Evolutionary conservation across 2,797 vertebrate genomes (phyloP).

Genomic region (Sebastes hubbsi): DNA sequence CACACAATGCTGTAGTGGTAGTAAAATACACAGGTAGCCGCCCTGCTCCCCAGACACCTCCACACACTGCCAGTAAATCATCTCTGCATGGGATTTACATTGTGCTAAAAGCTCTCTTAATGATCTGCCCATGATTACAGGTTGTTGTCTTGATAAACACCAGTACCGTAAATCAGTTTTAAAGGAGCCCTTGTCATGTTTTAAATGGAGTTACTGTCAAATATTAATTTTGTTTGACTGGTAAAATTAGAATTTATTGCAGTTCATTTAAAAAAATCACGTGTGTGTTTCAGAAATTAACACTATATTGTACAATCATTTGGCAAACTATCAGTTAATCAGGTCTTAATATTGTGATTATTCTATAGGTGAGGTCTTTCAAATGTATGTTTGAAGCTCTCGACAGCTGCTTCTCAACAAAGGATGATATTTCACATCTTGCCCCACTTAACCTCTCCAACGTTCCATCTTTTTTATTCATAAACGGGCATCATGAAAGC

Average conservation of each 20-base stretch:
- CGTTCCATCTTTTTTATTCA: not conserved
- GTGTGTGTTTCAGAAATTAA: not conserved
- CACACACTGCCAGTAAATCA: constrained; percentile 59
- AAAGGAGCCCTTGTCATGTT: not conserved
- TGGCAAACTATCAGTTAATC: not conserved
- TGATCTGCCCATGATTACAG: constrained; percentile 41
- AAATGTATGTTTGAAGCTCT: not conserved
- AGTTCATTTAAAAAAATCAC: not conserved
- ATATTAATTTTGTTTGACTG: not conserved
- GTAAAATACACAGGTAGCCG: constrained; percentile 55
- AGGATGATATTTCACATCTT: not conserved
- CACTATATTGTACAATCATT: not conserved
- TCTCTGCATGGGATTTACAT: constrained; percentile 37
- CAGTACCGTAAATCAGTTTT: constrained; percentile 30
- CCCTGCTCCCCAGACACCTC: constrained; percentile 38
- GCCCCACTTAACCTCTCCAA: not conserved
- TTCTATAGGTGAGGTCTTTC: not conserved
- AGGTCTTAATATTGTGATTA: not conserved
- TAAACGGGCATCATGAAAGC: not conserved
- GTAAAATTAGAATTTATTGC: not conserved
- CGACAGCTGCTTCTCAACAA: not conserved
- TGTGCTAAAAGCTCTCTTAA: constrained; percentile 49
- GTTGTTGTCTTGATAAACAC: constrained; percentile 17
- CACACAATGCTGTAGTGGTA: constrained; percentile 59
- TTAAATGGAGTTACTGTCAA: not conserved